Evolutionary conservation across 1,140 invertebrate species (phyloP).

Genomic region (Brachionus manjavacas): DNA sequence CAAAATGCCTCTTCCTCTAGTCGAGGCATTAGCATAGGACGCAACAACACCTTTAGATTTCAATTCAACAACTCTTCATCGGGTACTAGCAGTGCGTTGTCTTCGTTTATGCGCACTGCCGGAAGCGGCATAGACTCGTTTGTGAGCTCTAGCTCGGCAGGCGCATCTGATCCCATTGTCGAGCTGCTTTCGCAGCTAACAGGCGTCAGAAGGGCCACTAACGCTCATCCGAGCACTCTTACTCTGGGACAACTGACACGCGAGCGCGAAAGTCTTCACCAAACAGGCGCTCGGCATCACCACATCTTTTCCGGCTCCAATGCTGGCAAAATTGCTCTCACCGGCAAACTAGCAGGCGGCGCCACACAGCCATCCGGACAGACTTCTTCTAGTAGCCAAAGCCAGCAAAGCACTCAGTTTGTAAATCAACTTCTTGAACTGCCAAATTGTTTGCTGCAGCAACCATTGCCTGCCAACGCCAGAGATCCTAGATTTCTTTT

Average conservation of each 20-base stretch:
- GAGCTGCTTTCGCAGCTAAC: slow-evolving; percentile 85
- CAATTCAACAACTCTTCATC: slow-evolving; percentile 17
- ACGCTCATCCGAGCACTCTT: neutral
- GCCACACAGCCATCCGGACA: neutral
- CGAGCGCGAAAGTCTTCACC: slow-evolving; percentile 24
- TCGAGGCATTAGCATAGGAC: neutral
- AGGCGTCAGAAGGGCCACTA: slow-evolving; percentile 67
- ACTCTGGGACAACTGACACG: slow-evolving; percentile 4
- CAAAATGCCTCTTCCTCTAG: neutral
- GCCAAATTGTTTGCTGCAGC: neutral
- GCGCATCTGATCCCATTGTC: slow-evolving; percentile 49
- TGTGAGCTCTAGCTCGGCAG: neutral
- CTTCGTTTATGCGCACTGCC: slow-evolving; percentile 32
- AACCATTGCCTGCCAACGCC: neutral
- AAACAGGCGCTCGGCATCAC: neutral
- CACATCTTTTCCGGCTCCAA: neutral
- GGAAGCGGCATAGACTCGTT: slow-evolving; percentile 1
- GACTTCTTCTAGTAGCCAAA: too few relatives aligned
- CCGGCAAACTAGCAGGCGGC: neutral
- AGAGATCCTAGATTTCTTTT: slow-evolving; percentile 27
- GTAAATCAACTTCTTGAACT: slow-evolving; percentile 6
- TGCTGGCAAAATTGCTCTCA: neutral
- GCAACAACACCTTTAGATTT: slow-evolving; percentile 20
- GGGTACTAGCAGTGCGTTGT: neutral
- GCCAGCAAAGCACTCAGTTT: neutral